Percentiles rank a stretch among this genome's conserved stretches.
Evolutionary conservation across 2,888 invertebrate species (phyloP).

Genomic region (Lasioglossum morio): DNA sequence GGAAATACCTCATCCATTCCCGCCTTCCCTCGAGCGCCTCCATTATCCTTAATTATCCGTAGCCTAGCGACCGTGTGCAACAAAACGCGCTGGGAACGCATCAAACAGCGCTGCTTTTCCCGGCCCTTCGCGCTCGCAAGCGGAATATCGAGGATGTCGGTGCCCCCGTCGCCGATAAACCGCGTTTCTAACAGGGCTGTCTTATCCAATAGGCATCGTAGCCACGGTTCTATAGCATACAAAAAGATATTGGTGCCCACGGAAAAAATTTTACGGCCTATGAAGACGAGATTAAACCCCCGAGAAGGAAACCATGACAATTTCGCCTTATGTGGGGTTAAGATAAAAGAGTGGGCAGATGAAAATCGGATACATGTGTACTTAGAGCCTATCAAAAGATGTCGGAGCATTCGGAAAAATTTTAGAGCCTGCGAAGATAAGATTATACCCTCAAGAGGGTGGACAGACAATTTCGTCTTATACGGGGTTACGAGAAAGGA

Average conservation of each 20-base stretch:
- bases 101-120: slow-evolving; percentile 54
- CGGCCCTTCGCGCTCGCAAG: slow-evolving; percentile 37
- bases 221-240: not conserved
- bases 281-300: not conserved
- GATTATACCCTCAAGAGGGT: not conserved
- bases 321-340: not conserved
- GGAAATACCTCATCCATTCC: slow-evolving; percentile 69
- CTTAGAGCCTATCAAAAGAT: not conserved
- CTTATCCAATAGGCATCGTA: slow-evolving; percentile 2
- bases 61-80: slow-evolving; percentile 65
- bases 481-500: not conserved
- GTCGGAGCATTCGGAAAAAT: not conserved
- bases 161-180: slow-evolving; percentile 48
- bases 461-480: not conserved
- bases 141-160: slow-evolving; percentile 24
- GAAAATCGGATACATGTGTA: not conserved
- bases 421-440: not conserved
- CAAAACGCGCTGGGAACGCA: slow-evolving; percentile 56
- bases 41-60: slow-evolving; percentile 75
- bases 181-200: slow-evolving; percentile 33
- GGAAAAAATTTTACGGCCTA: not conserved
- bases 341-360: not conserved
- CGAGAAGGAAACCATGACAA: not conserved
- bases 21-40: slow-evolving; percentile 70
- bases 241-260: not conserved